Evolutionary conservation across 2,113 vertebrate species (phyloP), one percentile per base, ranked within the genome.

Genomic region (Ranitomeya imitator): DNA sequence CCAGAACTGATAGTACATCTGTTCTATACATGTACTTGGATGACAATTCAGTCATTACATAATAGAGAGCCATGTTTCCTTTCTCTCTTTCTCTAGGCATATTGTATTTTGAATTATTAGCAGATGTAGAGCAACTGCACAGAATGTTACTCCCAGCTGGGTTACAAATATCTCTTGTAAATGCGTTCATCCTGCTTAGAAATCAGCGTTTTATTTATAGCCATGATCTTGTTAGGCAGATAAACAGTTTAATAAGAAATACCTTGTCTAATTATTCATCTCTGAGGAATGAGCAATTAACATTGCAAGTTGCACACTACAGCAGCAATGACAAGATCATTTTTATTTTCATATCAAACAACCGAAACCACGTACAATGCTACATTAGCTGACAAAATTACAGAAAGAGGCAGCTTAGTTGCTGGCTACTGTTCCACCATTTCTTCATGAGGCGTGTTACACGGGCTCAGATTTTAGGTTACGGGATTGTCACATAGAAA

Each of bases 321-420:
- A 88, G 83, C 91, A 0, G 88, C 7, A 23, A 86, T 26, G 90
- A n/a, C 79, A 89, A 85, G 90, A 90, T 91, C 81, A 90, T 91
- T 92, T 86, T 89, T 87, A 89, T 79, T 77, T 85, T 89, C 51
- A 92, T 63, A 89, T 88, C 81, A 90, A 93, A 88, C 85, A 86
- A 82, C 79, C 91, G 77, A 89, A 86, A 90, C 85, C 61, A 91
- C 91, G 90, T 89, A 92, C 79, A 86, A 73, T 88, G 63, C 52
- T 90, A 88, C 73, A 91, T 91, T 89, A 85, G 88, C 89, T 90
- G 84, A 90, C 85, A 80, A 89, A 92, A 31, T 83, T 57, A 88
- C 69, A 55, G 57, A 77, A 55, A 51, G 18, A 83, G 19, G 81
- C 26, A 61, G 67, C 31, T 69, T 63, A 23, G 65, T 61, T 19